Evolutionary conservation across 2,888 invertebrate species (phyloP), one percentile per base, ranked within the genome.

Genomic region (Xestia ashworthii): DNA sequence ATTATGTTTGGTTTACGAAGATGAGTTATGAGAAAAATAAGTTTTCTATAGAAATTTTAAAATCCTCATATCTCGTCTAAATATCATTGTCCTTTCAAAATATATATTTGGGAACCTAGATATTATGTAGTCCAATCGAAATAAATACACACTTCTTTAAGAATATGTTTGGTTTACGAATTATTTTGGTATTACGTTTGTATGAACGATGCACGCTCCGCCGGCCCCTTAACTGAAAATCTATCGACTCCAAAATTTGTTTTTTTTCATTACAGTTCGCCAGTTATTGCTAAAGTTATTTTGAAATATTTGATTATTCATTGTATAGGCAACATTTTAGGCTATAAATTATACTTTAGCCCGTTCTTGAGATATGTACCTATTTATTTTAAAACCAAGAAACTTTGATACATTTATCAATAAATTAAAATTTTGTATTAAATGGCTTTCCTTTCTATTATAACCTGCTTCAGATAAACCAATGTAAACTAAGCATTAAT

Each of bases 341-440:
- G 38, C 8, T 3, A 50, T 66, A 44, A 38, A 60, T 71, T 55
- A 48, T 44, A 71, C 9, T 65, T 16, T 3, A 78, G 9, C 44
- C 22, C 22, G 4, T 58, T 53, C 48, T 38, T 22, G 46, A 44
- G 46, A 44, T 25, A 41, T 41, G n/a, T n/a, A n/a, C n/a, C n/a
- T n/a, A 48, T 4, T 50, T 58, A 65, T 50, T 48, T 48, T 32
- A 22, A 73, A 53, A 46, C 66, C 22, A 14, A 44, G 6, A 60
- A 73, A 79, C 16, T 79, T 41, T 46, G 38, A 16, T 71, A 71
- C 22, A 58, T 74, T 69, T 38, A 69, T 69, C 11, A 74, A 74
- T n/a, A n/a, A n/a, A n/a, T 68, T 44, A 65, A 69, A 80, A 70
- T 32, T 81, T 81, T 62, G 3, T 16, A 48, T 81, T 81, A 53